Base-by-base conservation (phyloP, 2,113 vertebrate genomes). In the Anguilla japonica region DNA sequence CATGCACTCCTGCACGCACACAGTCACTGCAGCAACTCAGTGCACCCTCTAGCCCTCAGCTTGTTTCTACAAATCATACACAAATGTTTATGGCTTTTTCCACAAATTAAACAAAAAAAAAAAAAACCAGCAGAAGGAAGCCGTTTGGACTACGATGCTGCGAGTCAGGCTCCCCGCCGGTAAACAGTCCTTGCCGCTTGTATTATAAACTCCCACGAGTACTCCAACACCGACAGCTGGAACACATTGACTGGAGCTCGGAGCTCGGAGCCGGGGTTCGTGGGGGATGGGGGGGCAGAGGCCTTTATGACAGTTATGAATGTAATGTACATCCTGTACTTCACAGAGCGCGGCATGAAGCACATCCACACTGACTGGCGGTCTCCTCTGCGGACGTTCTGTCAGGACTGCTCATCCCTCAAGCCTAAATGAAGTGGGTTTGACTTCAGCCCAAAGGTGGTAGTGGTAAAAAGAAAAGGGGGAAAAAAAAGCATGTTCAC, bases 41-140 rank as follows among this genome's bases (percentile, higher is more conserved):
- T 53, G 40, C 80, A 41, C 34, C 79, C 81, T 81, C n/a, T 41
- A 34, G 41, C 34, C 1, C 41, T 84, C 86, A 84, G 85, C 63
- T 18, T 29, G 85, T 90, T 87, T 89, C 91, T 80, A 87, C 87
- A 90, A 91, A 92, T 91, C 90, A 91, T 89, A 88, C 75, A 90
- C 92, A 92, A 91, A 88, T 87, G 89, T 94, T 94, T 93, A 92
- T 89, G 85, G 84, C 88, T 91, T 93, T 94, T 93, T 91, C 87
- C 92, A 92, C 90, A 92, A 92, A 92, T 91, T 89, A 92, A 92
- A 92, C 89, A 92, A 92, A 93, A 91, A 91, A 89, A 88, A 83
- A 84, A 53, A 14, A 14, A 14, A 6, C 43, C 43, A 80, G 50
- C 26, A 79, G 63, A 53, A 84, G 56, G 50, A 41, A 63, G 79